A percentile compares a stretch with the other conserved stretches of the same genome.
Conservation (phyloP, 2,888 invertebrate species). For the Polylopha cassiicola region DNA sequence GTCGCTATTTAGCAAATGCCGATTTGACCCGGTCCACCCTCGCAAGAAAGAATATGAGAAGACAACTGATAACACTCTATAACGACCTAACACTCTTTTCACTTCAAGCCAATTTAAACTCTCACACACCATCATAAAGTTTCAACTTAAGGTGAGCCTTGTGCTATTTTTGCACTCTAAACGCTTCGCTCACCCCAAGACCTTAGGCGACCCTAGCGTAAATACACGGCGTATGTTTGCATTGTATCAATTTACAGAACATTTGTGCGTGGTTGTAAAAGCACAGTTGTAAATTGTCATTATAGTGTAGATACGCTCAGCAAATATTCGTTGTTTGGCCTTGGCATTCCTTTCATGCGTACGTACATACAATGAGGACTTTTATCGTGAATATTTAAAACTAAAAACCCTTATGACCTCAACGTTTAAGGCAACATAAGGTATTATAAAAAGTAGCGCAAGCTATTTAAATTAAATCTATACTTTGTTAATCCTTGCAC, state of each 20-base stretch:
- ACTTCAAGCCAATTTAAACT: background rate
- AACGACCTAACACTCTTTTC: background rate
- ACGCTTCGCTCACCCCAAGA: constrained; percentile 27
- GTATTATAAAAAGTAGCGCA: too few relatives aligned
- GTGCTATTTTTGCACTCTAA: constrained; percentile 4
- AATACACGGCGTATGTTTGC: constrained; percentile 49
- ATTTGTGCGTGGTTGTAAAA: constrained; percentile 45
- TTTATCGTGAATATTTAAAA: too few relatives aligned
- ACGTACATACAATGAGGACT: constrained; percentile 1
- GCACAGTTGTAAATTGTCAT: constrained; percentile 22
- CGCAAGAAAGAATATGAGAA: constrained; percentile 29
- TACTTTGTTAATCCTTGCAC: constrained; percentile 5
- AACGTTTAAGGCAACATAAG: too few relatives aligned
- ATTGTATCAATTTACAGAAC: constrained; percentile 62
- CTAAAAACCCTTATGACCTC: too few relatives aligned
- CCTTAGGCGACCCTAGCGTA: constrained; percentile 39
- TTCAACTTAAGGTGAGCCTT: background rate
- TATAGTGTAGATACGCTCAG: constrained; percentile 13
- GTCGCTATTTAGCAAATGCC: constrained; percentile 53
- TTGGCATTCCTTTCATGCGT: constrained; percentile 14
- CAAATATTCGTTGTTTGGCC: constrained; percentile 15
- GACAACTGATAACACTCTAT: constrained; percentile 4
- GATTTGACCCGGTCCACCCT: constrained; percentile 60
- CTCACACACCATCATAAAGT: background rate
- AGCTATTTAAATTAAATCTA: too few relatives aligned